phyloP scores from a whole-genome alignment of 2,797 vertebrate genomes.

The Lepilemur septentrionalis region DNA sequence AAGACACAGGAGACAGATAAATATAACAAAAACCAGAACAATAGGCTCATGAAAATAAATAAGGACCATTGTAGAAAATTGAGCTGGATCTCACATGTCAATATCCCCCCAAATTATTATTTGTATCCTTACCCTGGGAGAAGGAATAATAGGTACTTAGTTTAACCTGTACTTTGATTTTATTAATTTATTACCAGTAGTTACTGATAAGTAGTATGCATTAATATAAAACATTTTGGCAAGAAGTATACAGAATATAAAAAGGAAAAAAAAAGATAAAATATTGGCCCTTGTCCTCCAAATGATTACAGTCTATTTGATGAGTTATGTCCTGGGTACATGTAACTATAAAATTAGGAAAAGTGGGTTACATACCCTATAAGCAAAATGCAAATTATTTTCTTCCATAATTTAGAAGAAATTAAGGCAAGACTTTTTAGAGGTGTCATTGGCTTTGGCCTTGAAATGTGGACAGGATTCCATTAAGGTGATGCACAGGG shows the following conservation, averaged over 20 bases:
- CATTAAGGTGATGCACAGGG: too few species aligned
- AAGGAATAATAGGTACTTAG: neutral
- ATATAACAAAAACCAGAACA: neutral
- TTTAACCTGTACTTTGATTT: neutral
- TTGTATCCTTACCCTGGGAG: neutral
- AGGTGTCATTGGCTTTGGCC: neutral
- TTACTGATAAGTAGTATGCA: neutral
- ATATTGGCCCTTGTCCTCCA: neutral
- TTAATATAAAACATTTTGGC: neutral
- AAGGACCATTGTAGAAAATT: neutral
- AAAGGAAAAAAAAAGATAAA: neutral
- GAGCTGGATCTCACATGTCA: neutral
- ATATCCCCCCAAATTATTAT: neutral
- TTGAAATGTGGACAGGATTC: neutral
- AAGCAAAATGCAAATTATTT: neutral
- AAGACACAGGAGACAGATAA: neutral
- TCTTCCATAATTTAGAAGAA: constrained; percentile 16
- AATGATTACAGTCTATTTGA: neutral
- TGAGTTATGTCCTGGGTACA: neutral
- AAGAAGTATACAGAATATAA: neutral
- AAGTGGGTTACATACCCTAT: neutral
- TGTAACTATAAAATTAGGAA: neutral
- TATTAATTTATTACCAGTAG: neutral
- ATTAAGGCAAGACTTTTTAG: neutral
- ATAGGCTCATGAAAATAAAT: neutral